These are phyloP conservation scores for rabbit (Oryctolagus cuniculus) DNA, from an alignment of 2,113 vertebrate species.

Conservation along the genomic window mOryCun1.1 NC_091453.1:48297501-48298000, in stretches of 20 bases:
- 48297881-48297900: neutral
- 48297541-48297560: neutral
- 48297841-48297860: neutral
- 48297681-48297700: neutral
- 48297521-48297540: neutral
- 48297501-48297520: neutral
- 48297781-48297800: neutral
- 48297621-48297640: neutral
- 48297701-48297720: neutral
- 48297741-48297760: neutral
- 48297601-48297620: neutral
- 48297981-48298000: too few relatives aligned
- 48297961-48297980: neutral
- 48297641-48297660: neutral
- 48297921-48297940: neutral
- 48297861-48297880: neutral
- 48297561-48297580: neutral
- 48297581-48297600: neutral
- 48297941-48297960: neutral
- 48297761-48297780: neutral
- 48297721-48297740: neutral
- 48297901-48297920: neutral
- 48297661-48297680: neutral
- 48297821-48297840: neutral
- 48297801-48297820: neutral